Evolutionary conservation across 2,113 vertebrate species (phyloP), one percentile per base, ranked within the genome.

Genomic region (Haliaeetus leucogaster): DNA sequence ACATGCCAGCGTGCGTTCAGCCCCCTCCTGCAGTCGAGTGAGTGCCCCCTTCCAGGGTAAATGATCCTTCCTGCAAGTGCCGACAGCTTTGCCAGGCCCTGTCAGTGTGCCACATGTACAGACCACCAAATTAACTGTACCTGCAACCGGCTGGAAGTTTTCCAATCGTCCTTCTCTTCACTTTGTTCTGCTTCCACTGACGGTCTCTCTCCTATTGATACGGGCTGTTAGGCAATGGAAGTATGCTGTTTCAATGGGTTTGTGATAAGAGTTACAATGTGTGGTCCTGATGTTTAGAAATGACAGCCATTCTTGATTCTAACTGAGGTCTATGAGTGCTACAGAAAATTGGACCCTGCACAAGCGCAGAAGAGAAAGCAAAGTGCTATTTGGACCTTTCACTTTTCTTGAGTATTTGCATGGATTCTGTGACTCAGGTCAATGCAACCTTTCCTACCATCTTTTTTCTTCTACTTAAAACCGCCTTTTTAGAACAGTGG

Each of bases 51-150:
- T 34, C 23, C 58, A 29, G 47, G 13, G n/a, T 17, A 48, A 16
- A 19, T 0, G 2, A 3, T 6, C 45, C 10, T 42, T 74, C 11
- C 38, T 40, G 10, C 15, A 20, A 21, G 5, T 13, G n/a, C 45
- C 11, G 4, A 7, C 12, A 82, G 38, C 61, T 81, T 34, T 55
- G 29, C 29, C 29, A 50, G 76, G 38, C 22, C 50, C 43, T 17
- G 16, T 16, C 43, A 11, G 34, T 3, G 17, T 34, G 9, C 9
- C 80, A 13, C 21, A 1, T 2, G 10, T 2, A 29, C 50, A 20
- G 22, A 29, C 48, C 56, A n/a, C 20, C n/a, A 55, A 16, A 27
- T 19, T 11, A 58, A 40, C 16, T 10, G 36, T 5, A 45, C 2
- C 2, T 16, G 27, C n/a, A 7, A 30, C 2, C 3, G 17, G 36